Evolutionary conservation across 2,888 invertebrate species (phyloP).

Genomic region (Nomada ruficornis): DNA sequence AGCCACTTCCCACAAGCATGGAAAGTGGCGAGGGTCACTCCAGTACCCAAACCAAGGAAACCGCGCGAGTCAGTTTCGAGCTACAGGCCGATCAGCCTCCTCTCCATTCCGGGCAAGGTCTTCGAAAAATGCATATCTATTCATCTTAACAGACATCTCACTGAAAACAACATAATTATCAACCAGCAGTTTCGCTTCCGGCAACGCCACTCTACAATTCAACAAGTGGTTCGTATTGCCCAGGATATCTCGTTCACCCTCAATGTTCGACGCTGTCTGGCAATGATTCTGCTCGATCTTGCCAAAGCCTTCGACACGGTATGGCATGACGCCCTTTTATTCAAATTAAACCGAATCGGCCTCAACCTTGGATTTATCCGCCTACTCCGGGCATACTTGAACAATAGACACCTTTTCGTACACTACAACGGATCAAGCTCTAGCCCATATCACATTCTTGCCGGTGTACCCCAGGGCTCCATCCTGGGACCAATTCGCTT

Average conservation of each 20-base stretch:
- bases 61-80: neutral
- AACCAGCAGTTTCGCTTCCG: slow-evolving; percentile 7
- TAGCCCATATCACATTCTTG: neutral
- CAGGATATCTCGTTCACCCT: neutral
- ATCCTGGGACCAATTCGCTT: neutral
- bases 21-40: neutral
- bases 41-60: neutral
- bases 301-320: slow-evolving; percentile 9
- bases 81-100: slow-evolving; percentile 2
- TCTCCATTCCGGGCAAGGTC: neutral
- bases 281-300: neutral
- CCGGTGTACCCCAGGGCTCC: neutral
- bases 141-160: neutral
- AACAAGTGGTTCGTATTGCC: neutral
- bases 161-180: neutral
- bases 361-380: neutral
- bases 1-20: neutral
- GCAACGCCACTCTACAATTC: neutral
- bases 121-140: neutral
- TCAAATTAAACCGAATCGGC: neutral
- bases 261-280: neutral
- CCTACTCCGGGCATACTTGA: neutral
- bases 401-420: neutral
- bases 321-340: neutral
- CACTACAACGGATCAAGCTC: neutral